Evolutionary conservation across 2,113 vertebrate genomes (phyloP).

Genomic region (Tachycineta bicolor): DNA sequence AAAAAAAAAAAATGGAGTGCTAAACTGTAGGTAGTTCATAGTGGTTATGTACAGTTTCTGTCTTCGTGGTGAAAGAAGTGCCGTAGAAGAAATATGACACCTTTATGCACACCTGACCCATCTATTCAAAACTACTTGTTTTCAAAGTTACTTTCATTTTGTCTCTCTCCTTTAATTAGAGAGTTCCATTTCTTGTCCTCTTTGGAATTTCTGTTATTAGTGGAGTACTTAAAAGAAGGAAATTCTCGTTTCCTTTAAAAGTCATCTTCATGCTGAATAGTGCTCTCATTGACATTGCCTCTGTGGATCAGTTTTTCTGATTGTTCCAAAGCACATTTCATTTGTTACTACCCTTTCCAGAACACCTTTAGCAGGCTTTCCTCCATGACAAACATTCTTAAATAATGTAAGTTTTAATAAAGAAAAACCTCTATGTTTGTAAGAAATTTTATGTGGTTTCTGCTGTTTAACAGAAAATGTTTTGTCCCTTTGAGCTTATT

Average conservation of each 20-base stretch:
- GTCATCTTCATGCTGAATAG: neutral
- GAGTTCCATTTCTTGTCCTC: neutral
- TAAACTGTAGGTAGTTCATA: constrained; percentile 67
- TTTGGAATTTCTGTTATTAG: neutral
- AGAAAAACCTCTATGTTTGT: neutral
- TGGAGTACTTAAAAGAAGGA: neutral
- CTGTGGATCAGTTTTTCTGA: neutral
- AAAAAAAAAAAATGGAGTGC: neutral
- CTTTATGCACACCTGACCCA: constrained; percentile 15
- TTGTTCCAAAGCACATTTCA: accelerated
- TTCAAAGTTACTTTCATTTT: neutral
- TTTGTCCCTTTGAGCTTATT: neutral
- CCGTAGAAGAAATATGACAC: neutral
- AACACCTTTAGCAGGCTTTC: neutral
- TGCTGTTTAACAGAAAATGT: neutral
- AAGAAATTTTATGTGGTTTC: neutral
- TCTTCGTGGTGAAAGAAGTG: neutral
- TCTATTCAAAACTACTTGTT: constrained; percentile 8
- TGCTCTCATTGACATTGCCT: neutral
- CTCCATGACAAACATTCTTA: neutral
- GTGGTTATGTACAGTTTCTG: constrained; percentile 61
- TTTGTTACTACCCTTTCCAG: neutral
- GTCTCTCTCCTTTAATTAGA: neutral
- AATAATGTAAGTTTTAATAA: neutral
- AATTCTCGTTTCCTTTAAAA: neutral